Percentiles rank a stretch among this genome's conserved stretches.
Conservation (phyloP, 1,140 invertebrate species). For the Chelonus insularis region DNA sequence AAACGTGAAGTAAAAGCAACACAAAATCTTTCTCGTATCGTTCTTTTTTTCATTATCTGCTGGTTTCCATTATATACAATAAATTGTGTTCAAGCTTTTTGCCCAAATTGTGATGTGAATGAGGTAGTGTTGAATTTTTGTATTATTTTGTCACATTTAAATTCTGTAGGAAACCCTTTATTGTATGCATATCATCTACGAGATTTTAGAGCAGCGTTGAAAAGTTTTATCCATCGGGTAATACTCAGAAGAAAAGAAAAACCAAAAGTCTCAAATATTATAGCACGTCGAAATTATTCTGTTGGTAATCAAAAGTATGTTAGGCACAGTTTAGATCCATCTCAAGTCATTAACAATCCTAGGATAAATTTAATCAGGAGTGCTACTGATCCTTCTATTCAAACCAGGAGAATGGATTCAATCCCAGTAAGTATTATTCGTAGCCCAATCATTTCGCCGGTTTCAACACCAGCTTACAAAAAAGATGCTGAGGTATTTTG, state of each 20-base stretch:
- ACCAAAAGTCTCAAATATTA: no score
- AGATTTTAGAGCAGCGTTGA: constrained; percentile 78
- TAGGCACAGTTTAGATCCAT: no score
- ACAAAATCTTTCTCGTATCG: constrained; percentile 87
- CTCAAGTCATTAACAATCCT: no score
- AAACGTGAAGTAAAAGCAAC: constrained; percentile 89
- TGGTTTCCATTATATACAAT: constrained; percentile 92
- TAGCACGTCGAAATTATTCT: no score
- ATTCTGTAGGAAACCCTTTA: constrained; percentile 85
- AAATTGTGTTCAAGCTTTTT: constrained; percentile 85
- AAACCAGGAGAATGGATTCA: no score
- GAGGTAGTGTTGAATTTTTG: constrained; percentile 74
- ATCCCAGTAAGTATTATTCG: no score
- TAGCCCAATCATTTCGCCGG: no score
- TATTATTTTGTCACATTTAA: constrained; percentile 86
- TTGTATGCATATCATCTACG: constrained; percentile 88
- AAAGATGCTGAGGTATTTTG: no score
- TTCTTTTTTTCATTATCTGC: constrained; percentile 88
- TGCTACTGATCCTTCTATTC: no score
- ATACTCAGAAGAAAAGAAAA: constrained; percentile 7
- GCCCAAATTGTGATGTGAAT: constrained; percentile 68
- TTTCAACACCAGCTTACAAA: no score
- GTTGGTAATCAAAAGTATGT: no score
- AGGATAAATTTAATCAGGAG: no score
- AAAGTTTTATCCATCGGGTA: constrained; percentile 64